phyloP scores from a whole-genome alignment of 1,140 invertebrate species.

The Phenacoccus solenopsis region DNA sequence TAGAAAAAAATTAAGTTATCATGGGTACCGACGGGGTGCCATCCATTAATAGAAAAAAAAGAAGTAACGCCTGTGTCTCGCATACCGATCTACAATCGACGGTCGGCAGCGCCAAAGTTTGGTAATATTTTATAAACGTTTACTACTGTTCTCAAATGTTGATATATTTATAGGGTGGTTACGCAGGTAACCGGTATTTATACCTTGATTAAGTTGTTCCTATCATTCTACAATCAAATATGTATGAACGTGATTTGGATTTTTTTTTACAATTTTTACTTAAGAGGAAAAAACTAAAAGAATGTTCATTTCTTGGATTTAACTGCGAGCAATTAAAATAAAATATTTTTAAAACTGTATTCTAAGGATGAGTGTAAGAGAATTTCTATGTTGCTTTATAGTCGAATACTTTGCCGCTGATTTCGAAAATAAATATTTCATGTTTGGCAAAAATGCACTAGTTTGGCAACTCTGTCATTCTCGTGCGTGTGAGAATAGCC shows the following conservation, averaged over 20 bases:
- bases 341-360: too few species aligned
- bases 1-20: slow-evolving; percentile 6
- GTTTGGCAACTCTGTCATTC: too few species aligned
- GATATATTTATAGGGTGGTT: slow-evolving; percentile 2
- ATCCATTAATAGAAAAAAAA: background rate
- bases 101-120: background rate
- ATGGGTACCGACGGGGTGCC: background rate
- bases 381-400: too few species aligned
- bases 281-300: too few species aligned
- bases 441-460: too few species aligned
- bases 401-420: too few species aligned
- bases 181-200: background rate
- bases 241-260: background rate
- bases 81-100: slow-evolving; percentile 1
- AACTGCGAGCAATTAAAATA: too few species aligned
- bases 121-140: background rate
- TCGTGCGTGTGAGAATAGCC: too few species aligned
- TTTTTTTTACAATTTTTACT: too few species aligned
- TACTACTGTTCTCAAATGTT: background rate
- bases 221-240: background rate
- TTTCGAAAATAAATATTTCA: too few species aligned
- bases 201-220: background rate
- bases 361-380: too few species aligned
- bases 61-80: background rate
- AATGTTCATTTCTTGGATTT: too few species aligned